Base-by-base conservation (phyloP, 2,888 invertebrate genomes). In the Diaprepes abbreviatus region DNA sequence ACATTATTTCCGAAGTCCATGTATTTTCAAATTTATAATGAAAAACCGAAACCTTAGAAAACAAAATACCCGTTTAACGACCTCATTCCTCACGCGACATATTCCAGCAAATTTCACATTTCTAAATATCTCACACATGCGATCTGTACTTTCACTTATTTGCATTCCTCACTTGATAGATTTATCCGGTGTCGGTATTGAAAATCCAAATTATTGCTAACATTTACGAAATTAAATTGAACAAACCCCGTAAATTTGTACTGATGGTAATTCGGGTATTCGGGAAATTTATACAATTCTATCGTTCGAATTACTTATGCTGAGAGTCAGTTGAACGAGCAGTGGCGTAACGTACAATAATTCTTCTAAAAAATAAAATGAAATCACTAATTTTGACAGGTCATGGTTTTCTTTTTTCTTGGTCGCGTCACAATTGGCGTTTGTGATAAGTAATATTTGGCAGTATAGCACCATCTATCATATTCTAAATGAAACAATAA, bases 171-270 rank as follows among this genome's bases (percentile, higher is more conserved):
- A 43, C 50, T 60, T 65, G 72, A 72, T 65, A 66, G 72, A 72
- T 72, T 72, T 72, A 72, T 69, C 66, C 65, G 58, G 63, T 52
- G 52, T 62, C 28, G 12, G 69, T 72, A 72, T 72, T 67, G 72
- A 72, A 72, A 72, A 72, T 69, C 60, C 54, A 69, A 72, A 40
- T 72, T 72, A 72, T 69, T 59, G 69, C 72, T 48, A 59, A 17
- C 72, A 66, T 72, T 68, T 69, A 54, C 65, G 38, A 63, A 69
- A 72, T 65, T 72, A 72, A 72, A 72, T 72, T 63, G 72, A 71
- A 66, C 66, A 43, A 48, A 63, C 66, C 68, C 52, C 48, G 68
- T 72, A 72, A 72, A 72, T 72, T 72, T 54, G 62, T 62, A 60
- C 69, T 60, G 33, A 68, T 68, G 68, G 71, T 48, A 43, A 58